Evolutionary conservation across 2,113 vertebrate genomes (phyloP).

Genomic region (Apteryx mantelli): DNA sequence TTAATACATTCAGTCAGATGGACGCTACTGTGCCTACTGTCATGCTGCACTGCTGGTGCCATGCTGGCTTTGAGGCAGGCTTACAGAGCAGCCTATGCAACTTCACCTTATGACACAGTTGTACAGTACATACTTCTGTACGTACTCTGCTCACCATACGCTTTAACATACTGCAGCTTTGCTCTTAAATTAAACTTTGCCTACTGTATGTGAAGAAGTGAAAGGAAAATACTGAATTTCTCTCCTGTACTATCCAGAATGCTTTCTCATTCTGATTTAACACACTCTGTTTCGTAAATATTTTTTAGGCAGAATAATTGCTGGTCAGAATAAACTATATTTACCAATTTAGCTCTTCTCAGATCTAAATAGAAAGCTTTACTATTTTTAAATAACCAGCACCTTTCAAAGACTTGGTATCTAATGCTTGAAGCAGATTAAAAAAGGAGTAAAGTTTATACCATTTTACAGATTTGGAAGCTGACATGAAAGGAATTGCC

Average conservation of each 20-base stretch:
- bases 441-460: neutral
- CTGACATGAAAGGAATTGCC: neutral
- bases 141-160: accelerated
- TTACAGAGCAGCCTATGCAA: neutral
- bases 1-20: neutral
- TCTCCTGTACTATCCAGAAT: neutral
- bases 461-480: neutral
- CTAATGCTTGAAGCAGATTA: neutral
- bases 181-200: neutral
- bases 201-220: neutral
- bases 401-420: neutral
- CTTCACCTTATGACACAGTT: neutral
- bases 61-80: neutral
- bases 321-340: neutral
- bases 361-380: neutral
- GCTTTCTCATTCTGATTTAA: neutral
- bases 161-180: neutral
- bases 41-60: neutral
- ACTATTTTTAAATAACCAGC: neutral
- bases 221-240: neutral
- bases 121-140: neutral
- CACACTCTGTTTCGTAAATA: neutral
- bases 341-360: neutral
- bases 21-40: neutral
- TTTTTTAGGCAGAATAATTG: neutral